phyloP scores from a whole-genome alignment of 2,797 vertebrate species.

The Momotus momota region DNA sequence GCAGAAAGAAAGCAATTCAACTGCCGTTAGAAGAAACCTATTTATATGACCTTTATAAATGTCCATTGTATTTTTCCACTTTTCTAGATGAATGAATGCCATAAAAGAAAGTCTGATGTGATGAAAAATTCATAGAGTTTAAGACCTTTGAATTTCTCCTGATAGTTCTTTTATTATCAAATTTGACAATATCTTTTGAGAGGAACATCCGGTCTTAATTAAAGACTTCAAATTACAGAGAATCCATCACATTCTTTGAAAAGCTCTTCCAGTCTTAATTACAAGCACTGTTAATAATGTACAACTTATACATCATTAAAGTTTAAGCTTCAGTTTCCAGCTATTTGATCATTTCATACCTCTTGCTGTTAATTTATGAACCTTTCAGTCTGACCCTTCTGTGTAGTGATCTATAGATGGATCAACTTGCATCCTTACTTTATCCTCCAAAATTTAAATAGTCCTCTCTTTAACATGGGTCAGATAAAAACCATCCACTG shows the following conservation, averaged over 20 bases:
- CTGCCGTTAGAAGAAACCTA: conserved; percentile 9
- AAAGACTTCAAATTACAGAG: conserved; percentile 11
- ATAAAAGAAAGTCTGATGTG: not conserved
- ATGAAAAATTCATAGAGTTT: conserved; percentile 52
- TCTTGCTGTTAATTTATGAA: conserved; percentile 11
- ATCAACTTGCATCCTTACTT: not conserved
- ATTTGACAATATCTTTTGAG: conserved; percentile 9
- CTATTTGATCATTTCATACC: conserved; percentile 16
- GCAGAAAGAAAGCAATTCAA: conserved; percentile 36
- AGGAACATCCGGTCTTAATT: not conserved
- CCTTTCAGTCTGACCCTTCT: not conserved
- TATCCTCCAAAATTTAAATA: conserved; percentile 1
- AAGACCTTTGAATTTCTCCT: conserved; percentile 10
- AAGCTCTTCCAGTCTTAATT: conserved; percentile 51
- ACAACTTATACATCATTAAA: conserved; percentile 41
- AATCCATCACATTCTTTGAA: conserved; percentile 23
- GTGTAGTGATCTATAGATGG: not conserved
- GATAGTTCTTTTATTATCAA: conserved; percentile 5
- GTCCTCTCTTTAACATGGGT: not conserved
- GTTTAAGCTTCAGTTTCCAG: conserved; percentile 24
- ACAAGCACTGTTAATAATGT: conserved; percentile 46
- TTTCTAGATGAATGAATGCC: conserved; percentile 31
- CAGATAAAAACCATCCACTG: not conserved
- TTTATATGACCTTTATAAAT: conserved; percentile 56
- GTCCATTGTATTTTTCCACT: conserved; percentile 19